Evolutionary conservation across 2,888 invertebrate genomes (phyloP), one percentile per base, ranked within the genome.

Genomic region (Amiota minor): DNA sequence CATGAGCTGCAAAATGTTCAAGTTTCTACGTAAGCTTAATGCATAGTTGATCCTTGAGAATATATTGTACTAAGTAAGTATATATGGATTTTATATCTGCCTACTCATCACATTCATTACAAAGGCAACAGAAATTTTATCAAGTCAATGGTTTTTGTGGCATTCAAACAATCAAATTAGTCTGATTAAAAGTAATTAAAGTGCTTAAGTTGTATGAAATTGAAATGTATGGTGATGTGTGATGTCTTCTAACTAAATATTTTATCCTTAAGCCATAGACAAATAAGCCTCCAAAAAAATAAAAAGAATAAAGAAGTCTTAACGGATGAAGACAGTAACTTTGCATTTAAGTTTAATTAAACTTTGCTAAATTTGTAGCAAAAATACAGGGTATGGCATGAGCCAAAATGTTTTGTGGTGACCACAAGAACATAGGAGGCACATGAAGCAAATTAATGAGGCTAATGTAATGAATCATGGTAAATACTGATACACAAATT

Each of bases 101-200:
- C 35, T 35, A 35, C 35, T 35, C 35, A 6, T 35, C 35, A 35
- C 4, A 35, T 35, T 35, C 35, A 35, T 35, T 35, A 35, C 35
- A 2, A 35, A 6, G 6, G 35, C 35, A 35, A 35, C 35, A 35
- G 35, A 3, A 35, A 35, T 8, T 35, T 35, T 35, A 35, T 53
- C 53, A 6, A 14, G 50, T 53, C 50, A 53, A 46, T 23, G 50
- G 65, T 68, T 68, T 50, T 6, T 11, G 67, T 23, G 50, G 67
- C 23, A 68, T 49, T 68, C 67, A 23, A 68, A 68, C 65, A 47
- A 12, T 35, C 11, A 49, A 65, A 65, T 53, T 68, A 53, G 67
- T 50, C 50, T 68, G 67, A 68, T 68, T 68, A 53, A 50, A 68
- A 53, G 67, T 68, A 68, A 50, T 68, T 50, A 68, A 68, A 53